Evolutionary conservation across 2,113 vertebrate species (phyloP).

Genomic region (Emydura subglobosa): DNA sequence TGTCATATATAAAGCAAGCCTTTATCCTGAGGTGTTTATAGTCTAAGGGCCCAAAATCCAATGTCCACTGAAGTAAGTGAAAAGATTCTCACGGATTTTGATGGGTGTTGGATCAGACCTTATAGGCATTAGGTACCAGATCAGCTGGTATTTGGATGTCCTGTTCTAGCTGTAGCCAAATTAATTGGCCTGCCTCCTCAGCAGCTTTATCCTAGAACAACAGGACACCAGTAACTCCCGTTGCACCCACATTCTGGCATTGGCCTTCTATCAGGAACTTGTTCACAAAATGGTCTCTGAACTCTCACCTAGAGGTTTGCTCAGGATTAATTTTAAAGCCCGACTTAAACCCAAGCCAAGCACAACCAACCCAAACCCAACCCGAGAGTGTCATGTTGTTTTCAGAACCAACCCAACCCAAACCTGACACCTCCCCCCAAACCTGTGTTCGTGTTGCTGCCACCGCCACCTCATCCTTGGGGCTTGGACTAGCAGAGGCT

Average conservation of each 20-base stretch:
- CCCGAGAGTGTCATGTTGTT: too few species aligned
- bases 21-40: neutral
- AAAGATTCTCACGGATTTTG: neutral
- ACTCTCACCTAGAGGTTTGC: neutral
- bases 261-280: neutral
- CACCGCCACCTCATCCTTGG: too few species aligned
- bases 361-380: too few species aligned
- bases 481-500: too few species aligned
- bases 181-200: too few species aligned
- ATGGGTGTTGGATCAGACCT: neutral
- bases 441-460: too few species aligned
- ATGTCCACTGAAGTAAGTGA: neutral
- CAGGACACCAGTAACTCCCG: too few species aligned
- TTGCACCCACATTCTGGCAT: neutral
- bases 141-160: too few species aligned
- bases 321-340: neutral
- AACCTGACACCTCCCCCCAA: too few species aligned
- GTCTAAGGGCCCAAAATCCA: neutral
- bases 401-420: neutral
- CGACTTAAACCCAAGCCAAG: neutral
- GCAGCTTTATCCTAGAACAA: too few species aligned
- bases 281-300: neutral
- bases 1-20: neutral
- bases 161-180: too few species aligned
- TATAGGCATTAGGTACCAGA: neutral